phyloP scores from a whole-genome alignment of 2,113 vertebrate genomes.

The Misgurnus mizolepis region DNA sequence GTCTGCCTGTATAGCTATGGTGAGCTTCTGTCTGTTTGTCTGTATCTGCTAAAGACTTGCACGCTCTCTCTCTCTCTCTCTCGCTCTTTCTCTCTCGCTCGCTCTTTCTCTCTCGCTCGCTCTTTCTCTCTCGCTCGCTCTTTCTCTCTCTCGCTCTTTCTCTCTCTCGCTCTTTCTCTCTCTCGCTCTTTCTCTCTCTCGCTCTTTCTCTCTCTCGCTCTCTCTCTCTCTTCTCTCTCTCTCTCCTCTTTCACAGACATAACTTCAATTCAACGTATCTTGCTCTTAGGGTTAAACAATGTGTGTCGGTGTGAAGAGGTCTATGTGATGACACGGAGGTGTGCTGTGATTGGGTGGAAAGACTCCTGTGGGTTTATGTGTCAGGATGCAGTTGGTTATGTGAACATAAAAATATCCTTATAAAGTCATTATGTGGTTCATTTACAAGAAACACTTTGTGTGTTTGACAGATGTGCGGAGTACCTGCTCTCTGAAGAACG shows the following conservation, averaged over 20 bases:
- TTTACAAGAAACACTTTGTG: background rate
- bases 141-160: background rate
- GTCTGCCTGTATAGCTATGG: too few species aligned
- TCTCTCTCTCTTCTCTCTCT: background rate
- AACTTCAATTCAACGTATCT: too few species aligned
- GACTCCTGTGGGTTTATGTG: too few species aligned
- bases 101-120: too few species aligned
- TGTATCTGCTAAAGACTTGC: too few species aligned
- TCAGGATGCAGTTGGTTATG: background rate
- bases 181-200: too few species aligned
- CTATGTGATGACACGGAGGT: too few species aligned
- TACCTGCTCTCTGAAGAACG: constrained; percentile 86
- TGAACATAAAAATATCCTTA: background rate
- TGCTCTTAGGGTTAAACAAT: too few species aligned
- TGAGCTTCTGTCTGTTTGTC: too few species aligned
- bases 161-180: constrained; percentile 2
- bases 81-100: background rate
- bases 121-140: background rate
- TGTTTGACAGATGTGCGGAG: constrained; percentile 75
- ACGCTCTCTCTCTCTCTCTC: background rate
- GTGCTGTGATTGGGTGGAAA: too few species aligned
- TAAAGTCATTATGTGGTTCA: too few species aligned
- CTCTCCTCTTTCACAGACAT: background rate
- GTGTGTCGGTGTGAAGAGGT: too few species aligned
- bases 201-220: background rate